These are phyloP conservation scores for Rhinoptilus africanus DNA, from an alignment of 2,113 vertebrate species.

Conservation along the genomic window DNA sequence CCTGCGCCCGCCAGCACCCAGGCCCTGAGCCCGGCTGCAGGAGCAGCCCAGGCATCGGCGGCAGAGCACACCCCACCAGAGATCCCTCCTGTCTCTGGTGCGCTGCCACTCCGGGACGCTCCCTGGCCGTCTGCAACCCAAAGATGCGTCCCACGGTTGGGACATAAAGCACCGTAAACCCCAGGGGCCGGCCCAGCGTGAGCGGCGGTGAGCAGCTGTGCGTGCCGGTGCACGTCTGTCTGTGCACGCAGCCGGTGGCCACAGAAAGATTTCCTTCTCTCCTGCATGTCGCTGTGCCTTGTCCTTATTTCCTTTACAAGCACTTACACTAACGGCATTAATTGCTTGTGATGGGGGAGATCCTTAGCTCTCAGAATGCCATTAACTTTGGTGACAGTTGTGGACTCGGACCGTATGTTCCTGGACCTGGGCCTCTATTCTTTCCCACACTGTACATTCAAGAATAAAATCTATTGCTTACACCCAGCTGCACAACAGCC, in stretches of 20 bases:
- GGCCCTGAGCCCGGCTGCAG: too few relatives aligned
- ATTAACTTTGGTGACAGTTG: not conserved
- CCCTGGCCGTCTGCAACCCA: not conserved
- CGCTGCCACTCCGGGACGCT: not conserved
- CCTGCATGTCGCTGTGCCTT: not conserved
- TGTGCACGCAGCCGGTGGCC: not conserved
- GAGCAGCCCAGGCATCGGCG: not conserved
- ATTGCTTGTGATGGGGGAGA: not conserved
- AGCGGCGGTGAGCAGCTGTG: not conserved
- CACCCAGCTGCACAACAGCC: not conserved
- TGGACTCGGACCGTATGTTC: accelerated
- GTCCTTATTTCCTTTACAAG: not conserved
- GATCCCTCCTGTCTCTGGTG: not conserved
- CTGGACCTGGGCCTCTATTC: not conserved
- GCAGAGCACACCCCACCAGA: not conserved
- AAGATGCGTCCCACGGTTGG: not conserved
- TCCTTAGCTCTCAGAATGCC: not conserved
- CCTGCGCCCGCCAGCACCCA: not conserved
- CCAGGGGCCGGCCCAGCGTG: not conserved
- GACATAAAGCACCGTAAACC: constrained; percentile 29
- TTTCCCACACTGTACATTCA: accelerated
- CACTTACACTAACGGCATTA: not conserved
- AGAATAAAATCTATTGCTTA: not conserved
- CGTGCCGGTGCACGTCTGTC: not conserved
- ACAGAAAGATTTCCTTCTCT: not conserved